Percentiles rank a stretch among this genome's conserved stretches.
Evolutionary conservation across 1,140 invertebrate species (phyloP).

Genomic region (Panagrolaimus sp.): DNA sequence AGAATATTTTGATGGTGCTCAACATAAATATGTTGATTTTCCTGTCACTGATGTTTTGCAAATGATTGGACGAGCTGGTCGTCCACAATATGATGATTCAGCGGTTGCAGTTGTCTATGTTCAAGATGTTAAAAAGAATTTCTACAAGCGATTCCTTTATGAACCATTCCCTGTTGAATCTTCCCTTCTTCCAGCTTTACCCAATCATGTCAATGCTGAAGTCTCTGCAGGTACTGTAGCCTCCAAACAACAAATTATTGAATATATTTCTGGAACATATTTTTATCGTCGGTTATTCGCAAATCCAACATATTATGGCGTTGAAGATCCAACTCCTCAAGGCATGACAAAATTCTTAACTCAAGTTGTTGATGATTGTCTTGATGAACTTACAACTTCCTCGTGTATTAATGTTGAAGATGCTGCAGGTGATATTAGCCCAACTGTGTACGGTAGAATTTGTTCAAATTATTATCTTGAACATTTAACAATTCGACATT

Average conservation of each 20-base stretch:
- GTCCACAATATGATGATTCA: conserved; percentile 89
- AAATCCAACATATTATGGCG: conserved; percentile 82
- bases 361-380: conserved; percentile 71
- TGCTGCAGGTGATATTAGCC: conserved; percentile 47
- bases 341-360: conserved; percentile 68
- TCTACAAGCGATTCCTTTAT: conserved; percentile 97
- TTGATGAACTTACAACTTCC: conserved; percentile 70
- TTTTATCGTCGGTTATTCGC: conserved; percentile 86
- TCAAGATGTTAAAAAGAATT: conserved; percentile 95
- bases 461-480: conserved; percentile 95
- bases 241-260: conserved; percentile 84
- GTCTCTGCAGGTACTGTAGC: conserved; percentile 85
- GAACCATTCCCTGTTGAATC: conserved; percentile 99
- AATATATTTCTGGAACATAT: conserved; percentile 97
- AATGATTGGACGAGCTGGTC: conserved; percentile 96
- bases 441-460: conserved; percentile 84
- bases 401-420: conserved; percentile 68
- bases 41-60: conserved; percentile 93
- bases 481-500: conserved; percentile 80
- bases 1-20: conserved; percentile 95
- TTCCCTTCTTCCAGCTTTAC: conserved; percentile 77
- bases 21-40: conserved; percentile 94
- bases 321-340: conserved; percentile 72
- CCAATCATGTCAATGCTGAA: conserved; percentile 97
- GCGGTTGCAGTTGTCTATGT: conserved; percentile 93